These are phyloP conservation scores for Aphaenogaster ashmeadi DNA, from an alignment of 1,140 invertebrate genomes.

Conservation along the genomic window DNA sequence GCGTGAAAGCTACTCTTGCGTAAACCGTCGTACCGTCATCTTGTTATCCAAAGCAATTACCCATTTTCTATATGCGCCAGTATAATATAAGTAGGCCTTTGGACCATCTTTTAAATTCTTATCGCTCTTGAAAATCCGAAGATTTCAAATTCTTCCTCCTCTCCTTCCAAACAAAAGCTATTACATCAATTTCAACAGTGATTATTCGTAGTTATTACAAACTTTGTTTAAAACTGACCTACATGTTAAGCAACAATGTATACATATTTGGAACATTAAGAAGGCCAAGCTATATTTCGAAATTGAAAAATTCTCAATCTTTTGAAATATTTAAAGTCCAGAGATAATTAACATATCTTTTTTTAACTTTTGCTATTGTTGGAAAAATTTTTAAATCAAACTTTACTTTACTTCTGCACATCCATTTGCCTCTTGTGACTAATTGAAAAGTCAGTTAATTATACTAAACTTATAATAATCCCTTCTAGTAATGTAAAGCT, in stretches of 20 bases:
- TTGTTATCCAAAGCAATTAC: conserved; percentile 53
- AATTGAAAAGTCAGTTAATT: conserved; percentile 12
- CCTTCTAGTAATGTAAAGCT: background rate
- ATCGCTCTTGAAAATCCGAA: background rate
- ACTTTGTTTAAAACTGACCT: conserved; percentile 2
- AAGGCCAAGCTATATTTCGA: background rate
- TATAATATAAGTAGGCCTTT: background rate
- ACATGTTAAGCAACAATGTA: background rate
- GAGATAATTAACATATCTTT: background rate
- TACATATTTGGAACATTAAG: background rate
- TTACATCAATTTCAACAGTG: background rate
- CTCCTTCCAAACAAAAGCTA: background rate
- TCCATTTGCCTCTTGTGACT: background rate
- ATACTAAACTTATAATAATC: background rate
- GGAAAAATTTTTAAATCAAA: background rate
- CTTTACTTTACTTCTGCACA: background rate
- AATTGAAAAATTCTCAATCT: background rate
- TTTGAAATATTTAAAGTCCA: background rate
- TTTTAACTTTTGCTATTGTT: background rate
- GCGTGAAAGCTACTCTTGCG: conserved; percentile 46
- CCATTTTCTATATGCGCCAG: conserved; percentile 29
- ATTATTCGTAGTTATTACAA: conserved; percentile 1
- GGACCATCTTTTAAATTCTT: background rate
- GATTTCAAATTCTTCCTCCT: background rate
- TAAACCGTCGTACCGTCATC: conserved; percentile 34